These are phyloP conservation scores for Drosophila recens DNA, from an alignment of 2,888 invertebrate genomes.

Conservation along the genomic window DNA sequence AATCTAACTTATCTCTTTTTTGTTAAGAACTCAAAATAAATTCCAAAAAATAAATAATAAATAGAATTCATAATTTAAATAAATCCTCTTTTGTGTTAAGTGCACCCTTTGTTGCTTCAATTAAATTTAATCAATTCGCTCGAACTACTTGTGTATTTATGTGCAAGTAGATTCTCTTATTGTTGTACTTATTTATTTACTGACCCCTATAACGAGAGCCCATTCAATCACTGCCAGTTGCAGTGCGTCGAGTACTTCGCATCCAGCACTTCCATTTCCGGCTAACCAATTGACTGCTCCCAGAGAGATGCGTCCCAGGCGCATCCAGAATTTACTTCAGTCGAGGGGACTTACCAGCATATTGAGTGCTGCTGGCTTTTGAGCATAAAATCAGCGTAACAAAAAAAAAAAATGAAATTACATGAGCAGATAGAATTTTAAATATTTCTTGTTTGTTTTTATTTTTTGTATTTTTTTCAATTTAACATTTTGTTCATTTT, in stretches of 20 bases:
- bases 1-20: too few species aligned
- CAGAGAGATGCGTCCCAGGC: constrained; percentile 17
- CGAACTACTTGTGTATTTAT: not conserved
- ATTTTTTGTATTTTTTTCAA: constrained; percentile 48
- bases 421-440: constrained; percentile 32
- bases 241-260: constrained; percentile 35
- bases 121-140: constrained; percentile 37
- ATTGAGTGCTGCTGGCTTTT: constrained; percentile 4
- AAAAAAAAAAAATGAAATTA: constrained; percentile 46
- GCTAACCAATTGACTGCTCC: constrained; percentile 54
- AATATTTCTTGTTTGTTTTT: constrained; percentile 33
- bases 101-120: constrained; percentile 41
- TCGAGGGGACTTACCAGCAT: constrained; percentile 34
- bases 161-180: not conserved
- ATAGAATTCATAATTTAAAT: too few species aligned
- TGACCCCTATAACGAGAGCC: constrained; percentile 59
- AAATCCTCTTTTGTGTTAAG: not conserved
- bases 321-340: not conserved
- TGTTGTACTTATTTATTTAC: constrained; percentile 26
- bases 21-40: too few species aligned
- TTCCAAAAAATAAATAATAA: too few species aligned
- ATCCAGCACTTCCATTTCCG: constrained; percentile 45
- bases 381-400: too few species aligned
- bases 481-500: constrained; percentile 68
- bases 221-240: constrained; percentile 57